Evolutionary conservation across 1,140 invertebrate species (phyloP).

Genomic region (Zaprionus gabonicus): DNA sequence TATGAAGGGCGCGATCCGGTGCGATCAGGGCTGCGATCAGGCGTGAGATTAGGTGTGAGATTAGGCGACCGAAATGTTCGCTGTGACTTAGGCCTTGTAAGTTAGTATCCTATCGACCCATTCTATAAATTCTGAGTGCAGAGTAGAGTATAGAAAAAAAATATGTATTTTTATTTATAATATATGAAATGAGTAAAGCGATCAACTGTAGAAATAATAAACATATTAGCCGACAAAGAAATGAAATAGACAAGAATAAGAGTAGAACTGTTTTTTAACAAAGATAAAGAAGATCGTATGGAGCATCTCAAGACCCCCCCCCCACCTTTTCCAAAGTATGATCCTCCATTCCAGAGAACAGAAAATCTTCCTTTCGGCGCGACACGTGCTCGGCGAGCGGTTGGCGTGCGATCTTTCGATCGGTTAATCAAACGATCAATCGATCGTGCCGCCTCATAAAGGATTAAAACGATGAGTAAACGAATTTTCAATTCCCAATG

Average conservation of each 20-base stretch:
- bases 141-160: no score
- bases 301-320: fast-evolving
- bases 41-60: slow-evolving; percentile 2
- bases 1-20: slow-evolving; percentile 24
- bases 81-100: not conserved
- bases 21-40: not conserved
- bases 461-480: slow-evolving; percentile 66
- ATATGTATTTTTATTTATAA: no score
- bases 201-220: no score
- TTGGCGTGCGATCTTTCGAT: slow-evolving; percentile 31
- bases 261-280: no score
- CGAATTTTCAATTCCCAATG: slow-evolving; percentile 35
- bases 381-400: slow-evolving; percentile 55
- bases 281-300: no score
- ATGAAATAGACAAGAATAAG: no score
- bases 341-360: not conserved
- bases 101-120: not conserved
- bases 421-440: slow-evolving; percentile 19
- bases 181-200: no score
- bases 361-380: not conserved
- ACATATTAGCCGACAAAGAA: no score
- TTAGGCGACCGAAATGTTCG: slow-evolving; percentile 25
- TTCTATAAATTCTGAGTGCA: no score
- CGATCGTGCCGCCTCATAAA: slow-evolving; percentile 60
- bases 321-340: no score